These are phyloP conservation scores for Nezara viridula DNA, from an alignment of 2,888 invertebrate genomes.

Conservation along the genomic window DNA sequence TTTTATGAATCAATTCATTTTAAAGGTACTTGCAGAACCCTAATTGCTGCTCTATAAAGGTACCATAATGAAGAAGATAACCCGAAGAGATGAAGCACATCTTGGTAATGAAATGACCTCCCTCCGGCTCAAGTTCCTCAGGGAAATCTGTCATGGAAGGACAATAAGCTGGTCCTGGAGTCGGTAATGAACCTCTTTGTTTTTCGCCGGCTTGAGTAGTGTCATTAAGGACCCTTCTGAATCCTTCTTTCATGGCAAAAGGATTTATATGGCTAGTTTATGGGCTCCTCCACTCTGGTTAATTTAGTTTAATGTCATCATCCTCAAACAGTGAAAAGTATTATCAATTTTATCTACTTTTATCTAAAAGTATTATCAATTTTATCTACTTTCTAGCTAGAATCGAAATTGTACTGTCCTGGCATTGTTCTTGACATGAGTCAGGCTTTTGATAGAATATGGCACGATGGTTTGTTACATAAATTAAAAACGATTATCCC, in stretches of 20 bases:
- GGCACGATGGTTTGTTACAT: too few species aligned
- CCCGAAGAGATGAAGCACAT: not conserved
- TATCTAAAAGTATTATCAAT: too few species aligned
- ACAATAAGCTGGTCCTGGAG: not conserved
- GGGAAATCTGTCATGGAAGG: slow-evolving; percentile 17
- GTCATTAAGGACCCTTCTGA: not conserved
- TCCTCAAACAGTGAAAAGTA: not conserved
- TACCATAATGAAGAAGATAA: not conserved
- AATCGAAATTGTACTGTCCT: too few species aligned
- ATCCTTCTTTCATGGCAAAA: not conserved
- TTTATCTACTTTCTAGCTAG: too few species aligned
- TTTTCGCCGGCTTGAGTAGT: slow-evolving; percentile 16
- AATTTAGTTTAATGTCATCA: not conserved
- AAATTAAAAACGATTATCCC: too few species aligned
- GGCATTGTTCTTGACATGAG: too few species aligned
- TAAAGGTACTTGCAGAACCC: not conserved
- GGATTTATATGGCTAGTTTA: not conserved
- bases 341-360: too few species aligned
- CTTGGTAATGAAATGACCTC: slow-evolving; percentile 15
- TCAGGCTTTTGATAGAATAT: too few species aligned
- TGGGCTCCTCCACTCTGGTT: not conserved
- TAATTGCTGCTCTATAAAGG: not conserved
- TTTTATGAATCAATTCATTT: slow-evolving; percentile 3
- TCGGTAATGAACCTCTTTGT: slow-evolving; percentile 38
- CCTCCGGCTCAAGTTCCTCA: not conserved